phyloP scores from a whole-genome alignment of 2,113 vertebrate genomes.

The Apodemus sylvaticus region DNA sequence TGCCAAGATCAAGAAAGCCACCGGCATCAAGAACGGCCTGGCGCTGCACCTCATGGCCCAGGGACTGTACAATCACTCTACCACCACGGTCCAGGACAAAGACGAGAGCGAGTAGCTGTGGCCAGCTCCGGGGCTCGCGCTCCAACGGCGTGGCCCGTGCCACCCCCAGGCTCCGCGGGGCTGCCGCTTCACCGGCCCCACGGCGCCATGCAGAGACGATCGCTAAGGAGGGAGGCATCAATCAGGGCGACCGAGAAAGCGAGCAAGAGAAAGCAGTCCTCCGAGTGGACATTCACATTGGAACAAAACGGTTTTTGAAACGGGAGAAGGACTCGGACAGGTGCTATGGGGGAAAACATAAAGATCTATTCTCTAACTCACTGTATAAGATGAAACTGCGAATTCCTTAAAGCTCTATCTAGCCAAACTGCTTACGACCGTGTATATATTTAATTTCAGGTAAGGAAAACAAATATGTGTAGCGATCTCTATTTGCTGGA shows the following conservation, averaged over 20 bases:
- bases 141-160: not conserved
- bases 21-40: constrained; percentile 91
- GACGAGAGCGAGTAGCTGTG: constrained; percentile 93
- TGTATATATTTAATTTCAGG: constrained; percentile 99
- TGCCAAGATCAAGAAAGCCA: constrained; percentile 96
- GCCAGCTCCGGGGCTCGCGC: constrained; percentile 53
- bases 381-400: constrained; percentile 89
- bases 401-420: constrained; percentile 93
- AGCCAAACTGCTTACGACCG: constrained; percentile 96
- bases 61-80: constrained; percentile 96
- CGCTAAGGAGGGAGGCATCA: constrained; percentile 61
- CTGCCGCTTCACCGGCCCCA: not conserved
- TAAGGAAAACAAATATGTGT: constrained; percentile 89
- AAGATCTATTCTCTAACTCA: constrained; percentile 92
- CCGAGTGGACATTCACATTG: constrained; percentile 12
- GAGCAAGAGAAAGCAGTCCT: not conserved
- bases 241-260: constrained; percentile 22
- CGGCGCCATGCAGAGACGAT: constrained; percentile 51
- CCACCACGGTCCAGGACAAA: constrained; percentile 96
- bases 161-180: constrained; percentile 54
- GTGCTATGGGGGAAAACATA: constrained; percentile 90
- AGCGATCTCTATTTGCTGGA: constrained; percentile 91
- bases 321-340: constrained; percentile 84
- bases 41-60: constrained; percentile 96
- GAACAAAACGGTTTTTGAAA: constrained; percentile 10